Evolutionary conservation across 2,797 vertebrate genomes (phyloP).

Genomic region (Poeciliopsis turneri): DNA sequence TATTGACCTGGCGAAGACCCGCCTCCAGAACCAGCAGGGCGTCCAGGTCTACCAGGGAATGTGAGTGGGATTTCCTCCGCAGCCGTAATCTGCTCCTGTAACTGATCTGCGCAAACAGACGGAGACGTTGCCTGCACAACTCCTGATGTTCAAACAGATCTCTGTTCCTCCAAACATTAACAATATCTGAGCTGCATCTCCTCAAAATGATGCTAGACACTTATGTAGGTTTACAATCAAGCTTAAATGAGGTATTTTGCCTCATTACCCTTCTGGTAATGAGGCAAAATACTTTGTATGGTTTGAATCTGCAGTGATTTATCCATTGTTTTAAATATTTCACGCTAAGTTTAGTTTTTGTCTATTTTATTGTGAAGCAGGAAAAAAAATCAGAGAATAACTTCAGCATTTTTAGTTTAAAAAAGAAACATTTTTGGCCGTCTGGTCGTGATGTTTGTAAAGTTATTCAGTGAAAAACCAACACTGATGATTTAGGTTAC

Average conservation of each 20-base stretch:
- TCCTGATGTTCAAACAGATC: not conserved
- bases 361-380: too few species aligned
- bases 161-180: not conserved
- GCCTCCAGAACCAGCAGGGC: slow-evolving; percentile 92
- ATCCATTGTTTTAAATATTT: too few species aligned
- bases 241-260: too few species aligned
- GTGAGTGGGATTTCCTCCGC: slow-evolving; percentile 77
- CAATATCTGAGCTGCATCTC: not conserved
- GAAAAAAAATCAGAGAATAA: too few species aligned
- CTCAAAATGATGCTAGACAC: too few species aligned
- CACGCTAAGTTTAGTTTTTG: too few species aligned
- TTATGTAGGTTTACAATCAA: not conserved
- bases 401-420: too few species aligned
- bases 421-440: too few species aligned
- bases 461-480: not conserved
- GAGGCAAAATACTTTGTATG: not conserved
- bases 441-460: too few species aligned
- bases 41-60: slow-evolving; percentile 86
- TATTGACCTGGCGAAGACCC: slow-evolving; percentile 92
- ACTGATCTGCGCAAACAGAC: slow-evolving; percentile 1
- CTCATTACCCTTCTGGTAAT: too few species aligned
- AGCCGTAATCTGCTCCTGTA: slow-evolving; percentile 16
- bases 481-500: not conserved
- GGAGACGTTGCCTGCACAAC: not conserved
- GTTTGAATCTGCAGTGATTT: not conserved